Percentiles rank a stretch among this genome's conserved stretches.
Conservation (phyloP, 2,797 vertebrate species). For the Lacerta viridis region DNA sequence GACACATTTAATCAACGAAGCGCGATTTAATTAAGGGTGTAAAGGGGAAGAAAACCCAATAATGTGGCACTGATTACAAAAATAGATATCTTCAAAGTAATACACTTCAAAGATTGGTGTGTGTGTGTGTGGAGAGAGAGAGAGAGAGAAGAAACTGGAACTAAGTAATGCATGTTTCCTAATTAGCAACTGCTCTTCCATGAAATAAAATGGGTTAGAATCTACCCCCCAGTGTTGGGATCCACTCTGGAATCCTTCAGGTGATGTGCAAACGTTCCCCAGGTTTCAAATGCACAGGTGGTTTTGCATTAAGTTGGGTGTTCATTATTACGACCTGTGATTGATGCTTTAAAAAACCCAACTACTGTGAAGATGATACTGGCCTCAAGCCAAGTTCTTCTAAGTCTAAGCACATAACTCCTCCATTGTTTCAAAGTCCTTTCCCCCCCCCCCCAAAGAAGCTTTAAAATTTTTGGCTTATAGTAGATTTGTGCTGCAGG, state of each 20-base stretch:
- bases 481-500: slow-evolving; percentile 9
- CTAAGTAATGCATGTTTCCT: not conserved
- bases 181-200: not conserved
- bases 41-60: not conserved
- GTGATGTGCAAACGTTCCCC: not conserved
- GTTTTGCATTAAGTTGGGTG: not conserved
- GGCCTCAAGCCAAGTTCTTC: slow-evolving; percentile 31
- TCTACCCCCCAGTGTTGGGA: not conserved
- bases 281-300: slow-evolving; percentile 7
- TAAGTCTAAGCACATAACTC: slow-evolving; percentile 36
- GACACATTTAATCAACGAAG: slow-evolving; percentile 11
- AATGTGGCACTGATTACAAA: not conserved
- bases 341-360: not conserved
- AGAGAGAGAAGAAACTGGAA: not conserved
- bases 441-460: slow-evolving; percentile 1
- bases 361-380: slow-evolving; percentile 2
- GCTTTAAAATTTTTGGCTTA: slow-evolving; percentile 7
- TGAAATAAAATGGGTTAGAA: not conserved
- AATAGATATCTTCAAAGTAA: not conserved
- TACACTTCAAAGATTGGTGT: not conserved
- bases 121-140: not conserved
- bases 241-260: not conserved
- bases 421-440: slow-evolving; percentile 21
- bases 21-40: not conserved
- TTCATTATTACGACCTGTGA: not conserved